Percentiles rank a stretch among this genome's conserved stretches.
phyloP scores from a whole-genome alignment of 2,797 vertebrate species.

The Sebastes miniatus region DNA sequence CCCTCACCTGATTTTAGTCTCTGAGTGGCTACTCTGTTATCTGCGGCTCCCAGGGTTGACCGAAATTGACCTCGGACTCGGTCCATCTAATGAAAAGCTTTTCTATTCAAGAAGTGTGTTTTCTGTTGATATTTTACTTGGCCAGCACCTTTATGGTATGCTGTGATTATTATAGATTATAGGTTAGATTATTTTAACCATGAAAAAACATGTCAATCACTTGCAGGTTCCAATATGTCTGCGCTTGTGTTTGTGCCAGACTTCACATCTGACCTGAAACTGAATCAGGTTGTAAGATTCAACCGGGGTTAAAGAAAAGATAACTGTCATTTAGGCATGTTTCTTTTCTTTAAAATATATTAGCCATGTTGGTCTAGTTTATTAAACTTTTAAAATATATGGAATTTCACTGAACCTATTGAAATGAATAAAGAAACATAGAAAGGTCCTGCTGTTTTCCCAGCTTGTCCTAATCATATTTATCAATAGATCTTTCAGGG shows the following conservation, averaged over 20 bases:
- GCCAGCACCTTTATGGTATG: not conserved
- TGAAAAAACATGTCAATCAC: conserved; percentile 21
- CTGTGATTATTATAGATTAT: conserved; percentile 19
- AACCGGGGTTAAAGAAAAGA: not conserved
- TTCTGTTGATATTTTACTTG: conserved; percentile 17
- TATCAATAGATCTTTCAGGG: conserved; percentile 34
- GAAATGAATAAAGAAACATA: not conserved
- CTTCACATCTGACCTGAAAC: not conserved
- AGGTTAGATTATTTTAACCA: not conserved
- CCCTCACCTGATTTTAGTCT: not conserved
- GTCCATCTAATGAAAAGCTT: conserved; percentile 8
- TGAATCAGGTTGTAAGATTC: not conserved
- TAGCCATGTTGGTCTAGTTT: not conserved
- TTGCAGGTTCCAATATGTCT: not conserved
- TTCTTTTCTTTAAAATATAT: not conserved
- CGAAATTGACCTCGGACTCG: conserved; percentile 12
- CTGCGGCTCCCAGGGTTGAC: conserved; percentile 10
- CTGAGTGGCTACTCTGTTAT: conserved; percentile 31
- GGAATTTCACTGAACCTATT: not conserved
- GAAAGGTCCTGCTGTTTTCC: not conserved
- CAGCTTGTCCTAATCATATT: conserved; percentile 13
- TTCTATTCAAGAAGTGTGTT: conserved; percentile 14
- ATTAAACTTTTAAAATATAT: not conserved
- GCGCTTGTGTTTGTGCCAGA: not conserved
- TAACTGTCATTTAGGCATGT: not conserved